Evolutionary conservation across 2,888 invertebrate species (phyloP).

Genomic region (Oligia fasciuncula): DNA sequence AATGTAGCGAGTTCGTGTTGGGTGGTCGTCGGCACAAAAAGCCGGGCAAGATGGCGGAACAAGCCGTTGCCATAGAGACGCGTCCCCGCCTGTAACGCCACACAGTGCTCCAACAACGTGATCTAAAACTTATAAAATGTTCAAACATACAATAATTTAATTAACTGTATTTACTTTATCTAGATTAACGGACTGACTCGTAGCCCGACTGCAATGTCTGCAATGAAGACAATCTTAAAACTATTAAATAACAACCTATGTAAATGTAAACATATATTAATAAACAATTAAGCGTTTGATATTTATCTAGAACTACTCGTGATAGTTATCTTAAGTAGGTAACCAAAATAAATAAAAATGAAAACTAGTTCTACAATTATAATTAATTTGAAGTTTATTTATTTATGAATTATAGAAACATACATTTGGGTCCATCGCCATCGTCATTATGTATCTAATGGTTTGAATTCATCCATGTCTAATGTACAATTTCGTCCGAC

Average conservation of each 20-base stretch:
- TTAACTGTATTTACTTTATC: conserved; percentile 7
- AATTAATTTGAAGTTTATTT: conserved; percentile 25
- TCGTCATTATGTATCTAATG: conserved; percentile 32
- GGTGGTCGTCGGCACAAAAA: conserved; percentile 87
- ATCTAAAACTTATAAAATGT: conserved; percentile 34
- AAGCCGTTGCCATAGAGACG: conserved; percentile 79
- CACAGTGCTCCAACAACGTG: conserved; percentile 45
- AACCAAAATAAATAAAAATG: conserved; percentile 1
- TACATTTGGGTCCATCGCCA: conserved; percentile 1
- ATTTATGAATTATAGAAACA: conserved; percentile 22
- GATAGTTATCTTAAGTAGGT: conserved; percentile 13
- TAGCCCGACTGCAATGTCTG: background rate
- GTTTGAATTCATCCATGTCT: conserved; percentile 47
- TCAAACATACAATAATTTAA: conserved; percentile 11
- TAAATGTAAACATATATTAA: background rate
- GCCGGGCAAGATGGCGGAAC: conserved; percentile 80
- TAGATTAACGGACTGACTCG: background rate
- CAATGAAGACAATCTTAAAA: background rate
- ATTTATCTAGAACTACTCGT: background rate
- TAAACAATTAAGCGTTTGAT: background rate
- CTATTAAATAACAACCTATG: background rate
- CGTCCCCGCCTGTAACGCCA: conserved; percentile 60
- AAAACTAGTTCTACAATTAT: conserved; percentile 1
- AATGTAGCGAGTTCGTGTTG: conserved; percentile 87
- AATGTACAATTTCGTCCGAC: conserved; percentile 49